Conservation (phyloP, 2,113 vertebrate genomes). For the Ammodramus savannarum region DNA sequence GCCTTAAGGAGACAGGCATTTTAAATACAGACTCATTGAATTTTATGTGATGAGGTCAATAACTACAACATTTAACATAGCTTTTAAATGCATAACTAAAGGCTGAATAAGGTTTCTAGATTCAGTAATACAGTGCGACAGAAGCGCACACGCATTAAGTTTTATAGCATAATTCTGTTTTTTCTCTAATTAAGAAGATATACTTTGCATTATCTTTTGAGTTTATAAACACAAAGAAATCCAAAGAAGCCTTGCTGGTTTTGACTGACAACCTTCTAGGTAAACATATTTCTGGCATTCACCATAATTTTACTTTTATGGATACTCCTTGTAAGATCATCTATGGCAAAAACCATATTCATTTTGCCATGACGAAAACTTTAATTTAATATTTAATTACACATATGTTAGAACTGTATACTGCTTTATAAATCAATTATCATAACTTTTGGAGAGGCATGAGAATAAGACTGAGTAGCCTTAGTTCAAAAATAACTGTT, state of each 20-base stretch:
- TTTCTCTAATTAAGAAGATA: neutral
- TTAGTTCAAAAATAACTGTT: neutral
- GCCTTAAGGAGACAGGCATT: neutral
- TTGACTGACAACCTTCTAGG: neutral
- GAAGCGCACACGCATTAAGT: neutral
- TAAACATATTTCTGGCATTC: neutral
- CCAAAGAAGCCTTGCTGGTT: neutral
- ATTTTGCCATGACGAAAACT: neutral
- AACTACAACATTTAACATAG: neutral
- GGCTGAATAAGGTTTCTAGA: neutral
- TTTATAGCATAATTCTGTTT: neutral
- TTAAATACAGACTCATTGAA: neutral
- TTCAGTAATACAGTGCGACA: neutral
- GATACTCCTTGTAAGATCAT: neutral
- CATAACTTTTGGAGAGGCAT: fast-evolving
- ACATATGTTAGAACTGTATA: neutral
- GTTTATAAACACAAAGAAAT: neutral
- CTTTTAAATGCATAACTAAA: neutral
- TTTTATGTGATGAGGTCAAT: neutral
- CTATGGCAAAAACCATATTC: neutral
- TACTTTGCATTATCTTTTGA: neutral
- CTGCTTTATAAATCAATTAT: neutral
- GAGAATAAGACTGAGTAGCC: neutral
- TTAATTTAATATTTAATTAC: neutral
- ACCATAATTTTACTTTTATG: neutral